Conservation (phyloP, 2,888 invertebrate species). For the Frankliniella intonsa region DNA sequence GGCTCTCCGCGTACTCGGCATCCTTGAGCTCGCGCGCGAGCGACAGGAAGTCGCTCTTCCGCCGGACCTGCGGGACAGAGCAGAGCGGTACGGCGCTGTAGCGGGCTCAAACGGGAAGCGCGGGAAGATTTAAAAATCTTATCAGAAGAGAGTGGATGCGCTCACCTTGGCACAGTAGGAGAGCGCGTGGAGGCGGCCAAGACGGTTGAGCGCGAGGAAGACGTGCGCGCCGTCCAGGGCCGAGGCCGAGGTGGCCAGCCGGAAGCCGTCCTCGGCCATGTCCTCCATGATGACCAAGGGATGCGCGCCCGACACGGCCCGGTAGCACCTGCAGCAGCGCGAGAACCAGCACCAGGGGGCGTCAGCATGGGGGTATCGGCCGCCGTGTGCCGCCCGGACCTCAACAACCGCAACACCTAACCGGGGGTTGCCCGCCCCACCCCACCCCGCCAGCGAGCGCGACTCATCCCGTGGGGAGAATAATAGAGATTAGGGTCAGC, state of each 20-base stretch:
- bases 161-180: constrained; percentile 37
- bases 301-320: background rate
- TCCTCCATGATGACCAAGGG: constrained; percentile 37
- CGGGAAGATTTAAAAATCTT: no score
- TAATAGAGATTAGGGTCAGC: no score
- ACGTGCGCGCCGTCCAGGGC: constrained; percentile 38
- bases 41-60: constrained; percentile 1
- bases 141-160: background rate
- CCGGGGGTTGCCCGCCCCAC: no score
- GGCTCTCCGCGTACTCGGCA: constrained; percentile 13
- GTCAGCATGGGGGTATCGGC: no score
- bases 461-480: no score
- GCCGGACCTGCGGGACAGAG: background rate
- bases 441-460: no score
- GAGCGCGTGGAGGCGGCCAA: constrained; percentile 39
- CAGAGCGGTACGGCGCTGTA: no score
- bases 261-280: constrained; percentile 33
- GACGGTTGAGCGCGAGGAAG: constrained; percentile 35
- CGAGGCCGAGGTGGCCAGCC: constrained; percentile 31
- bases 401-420: no score
- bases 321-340: constrained; percentile 2
- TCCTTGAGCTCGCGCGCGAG: constrained; percentile 27
- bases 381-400: no score
- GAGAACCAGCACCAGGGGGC: no score
- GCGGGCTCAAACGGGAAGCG: no score